Base-by-base conservation (phyloP, 2,888 invertebrate species). In the Morpho helenor region DNA sequence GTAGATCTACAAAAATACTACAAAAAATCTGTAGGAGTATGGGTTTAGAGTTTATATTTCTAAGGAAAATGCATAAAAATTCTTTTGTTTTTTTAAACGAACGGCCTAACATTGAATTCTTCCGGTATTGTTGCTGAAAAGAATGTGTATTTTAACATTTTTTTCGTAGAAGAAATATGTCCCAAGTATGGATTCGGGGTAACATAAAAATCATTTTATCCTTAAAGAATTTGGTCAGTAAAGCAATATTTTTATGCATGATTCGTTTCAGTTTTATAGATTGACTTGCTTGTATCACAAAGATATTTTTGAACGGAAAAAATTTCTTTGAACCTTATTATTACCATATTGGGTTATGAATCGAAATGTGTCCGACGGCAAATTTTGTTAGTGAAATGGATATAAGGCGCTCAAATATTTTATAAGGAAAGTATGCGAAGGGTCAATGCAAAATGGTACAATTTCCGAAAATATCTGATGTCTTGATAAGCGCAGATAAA, bases 371-470 rank as follows among this genome's bases (percentile, higher is more conserved):
- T n/a, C 10, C 8, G 39, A 10, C 3, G 31, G 46, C 9, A 52
- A 43, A 8, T 41, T 16, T 2, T 2, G 4, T 49, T 52, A 49
- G 8, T 52, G 7, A 52, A 48, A 43, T 51, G 52, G 57, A 45
- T 52, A 46, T 48, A 48, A 16, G 43, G 48, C 16, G 10, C 43
- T 22, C 49, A 49, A 57, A 57, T 57, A 57, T 57, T 57, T 57
- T 52, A 57, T 52, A 57, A 22, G n/a, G 45, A 40, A 57, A 52
- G 52, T 47, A 45, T 31, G 49, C 52, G 41, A 52, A 49, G 48
- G 49, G 52, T 48, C 51, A 5, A 52, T 57, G 57, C 52, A 57
- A 57, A 57, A 52, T 57, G 57, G 42, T 31, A 45, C 7, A 42
- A 44, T 42, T 52, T n/a, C 46, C 31, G 10, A 9, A 52, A 52